Conservation (phyloP, 2,888 invertebrate genomes). For the Lycaena phlaeas region DNA sequence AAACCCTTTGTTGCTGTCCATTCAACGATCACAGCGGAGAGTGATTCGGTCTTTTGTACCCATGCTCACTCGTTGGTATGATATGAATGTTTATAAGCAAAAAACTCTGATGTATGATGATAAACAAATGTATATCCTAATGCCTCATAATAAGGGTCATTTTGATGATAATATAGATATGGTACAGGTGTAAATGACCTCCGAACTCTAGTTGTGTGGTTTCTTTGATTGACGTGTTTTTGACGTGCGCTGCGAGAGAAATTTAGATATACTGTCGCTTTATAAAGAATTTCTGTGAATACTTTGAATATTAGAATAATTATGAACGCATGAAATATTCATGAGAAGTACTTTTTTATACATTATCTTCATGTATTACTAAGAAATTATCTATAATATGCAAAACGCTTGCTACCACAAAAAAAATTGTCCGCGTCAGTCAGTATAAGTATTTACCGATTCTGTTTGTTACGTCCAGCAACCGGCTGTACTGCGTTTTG, state of each 20-base stretch:
- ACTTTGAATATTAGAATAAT: conserved; percentile 2
- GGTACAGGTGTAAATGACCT: conserved; percentile 45
- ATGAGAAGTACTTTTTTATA: background rate
- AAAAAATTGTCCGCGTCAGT: no score
- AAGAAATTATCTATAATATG: no score
- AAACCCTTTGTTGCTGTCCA: conserved; percentile 57
- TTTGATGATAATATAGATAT: conserved; percentile 23
- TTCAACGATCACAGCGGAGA: conserved; percentile 62
- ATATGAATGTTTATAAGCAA: conserved; percentile 57
- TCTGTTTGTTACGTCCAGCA: no score
- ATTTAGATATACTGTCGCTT: conserved; percentile 39
- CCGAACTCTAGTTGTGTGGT: conserved; percentile 55
- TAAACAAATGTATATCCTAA: conserved; percentile 20
- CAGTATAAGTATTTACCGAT: no score
- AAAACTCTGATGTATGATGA: conserved; percentile 27
- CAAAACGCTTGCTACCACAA: no score
- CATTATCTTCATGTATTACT: conserved; percentile 1
- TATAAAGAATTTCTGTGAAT: background rate
- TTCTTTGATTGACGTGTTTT: conserved; percentile 62
- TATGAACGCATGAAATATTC: conserved; percentile 2
- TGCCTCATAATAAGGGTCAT: conserved; percentile 22
- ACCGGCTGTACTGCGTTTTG: no score
- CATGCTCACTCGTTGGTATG: conserved; percentile 65
- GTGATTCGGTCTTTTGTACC: conserved; percentile 50
- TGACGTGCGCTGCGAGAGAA: conserved; percentile 48